These are phyloP conservation scores for Sinocyclocheilus rhinocerous DNA, from an alignment of 2,113 vertebrate species.

Conservation along the genomic window DNA sequence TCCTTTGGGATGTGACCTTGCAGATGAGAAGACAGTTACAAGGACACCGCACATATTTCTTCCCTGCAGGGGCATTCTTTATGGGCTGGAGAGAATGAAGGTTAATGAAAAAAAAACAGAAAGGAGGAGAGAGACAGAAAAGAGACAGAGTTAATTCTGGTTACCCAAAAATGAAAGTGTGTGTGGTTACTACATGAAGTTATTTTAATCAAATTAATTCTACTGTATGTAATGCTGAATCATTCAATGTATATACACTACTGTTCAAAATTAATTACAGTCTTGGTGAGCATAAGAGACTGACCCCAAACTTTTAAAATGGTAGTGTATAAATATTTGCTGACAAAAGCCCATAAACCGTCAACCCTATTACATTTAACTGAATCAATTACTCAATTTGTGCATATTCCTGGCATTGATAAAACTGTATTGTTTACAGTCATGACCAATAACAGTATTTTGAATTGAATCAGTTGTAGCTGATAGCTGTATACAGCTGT, in stretches of 20 bases:
- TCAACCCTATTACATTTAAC: not conserved
- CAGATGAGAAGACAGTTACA: conserved; percentile 93
- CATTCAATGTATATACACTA: not conserved
- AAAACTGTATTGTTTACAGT: not conserved
- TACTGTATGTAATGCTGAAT: not conserved
- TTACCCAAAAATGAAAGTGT: not conserved
- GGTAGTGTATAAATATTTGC: not conserved
- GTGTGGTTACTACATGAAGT: not conserved
- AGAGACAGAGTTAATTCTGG: conserved; percentile 45
- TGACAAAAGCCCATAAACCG: not conserved
- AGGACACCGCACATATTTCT: conserved; percentile 90
- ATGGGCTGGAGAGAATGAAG: conserved; percentile 80
- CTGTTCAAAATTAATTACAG: not conserved
- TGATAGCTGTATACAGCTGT: not conserved
- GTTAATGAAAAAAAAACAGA: conserved; percentile 10
- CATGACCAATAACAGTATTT: not conserved
- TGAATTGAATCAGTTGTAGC: not conserved
- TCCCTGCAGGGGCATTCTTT: conserved; percentile 89
- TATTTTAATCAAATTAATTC: not conserved
- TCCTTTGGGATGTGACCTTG: conserved; percentile 90
- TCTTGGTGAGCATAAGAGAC: not conserved
- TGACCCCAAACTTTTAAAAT: not conserved
- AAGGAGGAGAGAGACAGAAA: conserved; percentile 4
- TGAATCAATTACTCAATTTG: not conserved
- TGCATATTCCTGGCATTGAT: not conserved